Evolutionary conservation across 2,888 invertebrate species (phyloP), one percentile per base, ranked within the genome.

Genomic region (Rhimphoctona megacephalus): DNA sequence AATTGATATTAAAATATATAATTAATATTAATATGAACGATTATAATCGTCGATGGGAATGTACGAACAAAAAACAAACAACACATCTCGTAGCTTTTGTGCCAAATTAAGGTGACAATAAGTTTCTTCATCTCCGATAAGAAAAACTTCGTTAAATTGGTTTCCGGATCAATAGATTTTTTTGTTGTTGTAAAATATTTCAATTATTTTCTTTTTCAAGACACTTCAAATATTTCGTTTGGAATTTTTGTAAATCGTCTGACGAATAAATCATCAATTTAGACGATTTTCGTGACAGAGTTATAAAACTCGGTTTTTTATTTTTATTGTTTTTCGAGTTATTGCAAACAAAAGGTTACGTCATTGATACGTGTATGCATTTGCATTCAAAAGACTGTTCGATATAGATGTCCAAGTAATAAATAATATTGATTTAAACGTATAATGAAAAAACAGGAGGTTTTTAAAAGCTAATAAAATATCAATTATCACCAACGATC

Each of bases 91-190:
- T 69, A 86, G 81, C 81, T 86, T 88, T 87, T 89, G 91, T 91
- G 91, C 91, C 92, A 92, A 91, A 91, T 89, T 90, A 86, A 83
- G 88, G 84, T 85, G 91, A 92, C 91, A 91, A 91, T 91, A 92
- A 90, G 89, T 89, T 83, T 88, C 80, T 87, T 87, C 80, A 78
- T 69, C 80, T 80, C 86, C 70, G 78, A 85, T 88, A 82, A 81
- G 76, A 83, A 85, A 78, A 83, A 36, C 54, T 70, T 72, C 61
- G 81, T 81, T 81, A 30, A 72, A 83, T 80, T 64, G 61, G 76
- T 80, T 76, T 67, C 39, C 46, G 77, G 22, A 52, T 66, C 57
- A 81, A 54, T 39, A 46, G 22, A 54, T 39, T 77, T 83, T 83
- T 69, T 73, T 43, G 25, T 54, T 74, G 61, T 78, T 76, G 14